Evolutionary conservation across 2,888 invertebrate genomes (phyloP), one percentile per base, ranked within the genome.

Genomic region (Drosophila subquinaria): DNA sequence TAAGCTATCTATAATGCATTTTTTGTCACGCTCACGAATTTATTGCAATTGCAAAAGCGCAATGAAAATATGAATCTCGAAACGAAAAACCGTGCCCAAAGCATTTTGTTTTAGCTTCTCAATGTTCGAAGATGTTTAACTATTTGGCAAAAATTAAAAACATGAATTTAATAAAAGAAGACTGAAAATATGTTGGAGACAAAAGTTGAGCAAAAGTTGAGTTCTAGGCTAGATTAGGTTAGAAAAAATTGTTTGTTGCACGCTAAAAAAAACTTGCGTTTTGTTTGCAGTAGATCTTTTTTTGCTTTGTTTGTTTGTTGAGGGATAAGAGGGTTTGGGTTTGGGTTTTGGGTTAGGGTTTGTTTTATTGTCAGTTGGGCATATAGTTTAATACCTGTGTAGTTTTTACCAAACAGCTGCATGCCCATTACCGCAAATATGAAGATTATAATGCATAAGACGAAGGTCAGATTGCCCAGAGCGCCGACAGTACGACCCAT

Each of bases 361-460:
- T 47, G 4, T 56, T 40, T 36, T 42, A 20, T 47, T 35, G 47
- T 53, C 57, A 53, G 69, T 65, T 53, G 64, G 69, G 66, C 94
- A 94, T 72, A 73, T 72, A 61, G 62, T 62, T 57, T 84, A 87
- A 79, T 90, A 96, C 96, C 96, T 94, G 95, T 95, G 93, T 98
- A 98, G 94, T 97, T 97, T 94, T 97, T 97, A 91, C 98, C 98
- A 94, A 99, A 99, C 91, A 99, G 95, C 94, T 99, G 98, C 98
- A 99, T 99, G 92, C 99, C 99, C 98, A 99, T 98, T 91, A 99
- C 98, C 94, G 99, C 99, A 94, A 99, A 99, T 94, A 99, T 99
- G 95, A 99, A 99, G 95, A 99, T 98, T 94, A 99, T 98, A 94
- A 99, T 99, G 94, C 97, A 98, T 94, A 99, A 95, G 92, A 99